Conservation (phyloP, 2,888 invertebrate species). For the Argynnis bischoffii region DNA sequence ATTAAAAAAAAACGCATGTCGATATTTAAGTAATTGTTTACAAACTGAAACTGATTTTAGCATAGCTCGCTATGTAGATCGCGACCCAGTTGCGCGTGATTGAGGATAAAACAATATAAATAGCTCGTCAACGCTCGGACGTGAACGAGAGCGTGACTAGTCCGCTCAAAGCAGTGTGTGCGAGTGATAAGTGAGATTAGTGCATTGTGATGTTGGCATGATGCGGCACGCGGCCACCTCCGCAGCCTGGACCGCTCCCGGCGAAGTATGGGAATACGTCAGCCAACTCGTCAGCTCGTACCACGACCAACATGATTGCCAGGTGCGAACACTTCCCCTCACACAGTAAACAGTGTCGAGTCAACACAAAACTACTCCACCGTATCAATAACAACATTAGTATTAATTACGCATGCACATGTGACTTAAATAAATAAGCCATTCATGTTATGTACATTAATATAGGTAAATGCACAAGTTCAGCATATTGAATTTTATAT, state of each 20-base stretch:
- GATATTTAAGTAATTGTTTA: constrained; percentile 52
- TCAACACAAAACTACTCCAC: constrained; percentile 5
- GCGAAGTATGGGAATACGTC: constrained; percentile 86
- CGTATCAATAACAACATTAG: constrained; percentile 52
- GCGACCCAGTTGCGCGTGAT: constrained; percentile 79
- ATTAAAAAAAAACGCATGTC: constrained; percentile 13
- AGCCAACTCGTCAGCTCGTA: constrained; percentile 85
- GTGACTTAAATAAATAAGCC: no score
- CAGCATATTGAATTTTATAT: no score
- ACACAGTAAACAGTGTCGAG: constrained; percentile 9
- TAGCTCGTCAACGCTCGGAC: constrained; percentile 75
- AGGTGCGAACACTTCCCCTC: constrained; percentile 53
- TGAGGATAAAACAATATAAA: constrained; percentile 82
- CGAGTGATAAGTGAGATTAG: constrained; percentile 50
- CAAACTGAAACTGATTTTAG: constrained; percentile 63
- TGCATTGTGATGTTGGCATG: constrained; percentile 71
- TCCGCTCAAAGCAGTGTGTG: constrained; percentile 39
- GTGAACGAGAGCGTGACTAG: constrained; percentile 51
- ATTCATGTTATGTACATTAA: constrained; percentile 56
- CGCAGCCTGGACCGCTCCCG: constrained; percentile 79
- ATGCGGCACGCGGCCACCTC: constrained; percentile 76
- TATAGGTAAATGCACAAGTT: neutral
- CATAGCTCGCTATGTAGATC: constrained; percentile 70
- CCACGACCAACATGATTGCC: constrained; percentile 79
- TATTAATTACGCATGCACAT: constrained; percentile 47